Base-by-base conservation (phyloP, 2,113 vertebrate species). In the Aspidoscelis tigris region DNA sequence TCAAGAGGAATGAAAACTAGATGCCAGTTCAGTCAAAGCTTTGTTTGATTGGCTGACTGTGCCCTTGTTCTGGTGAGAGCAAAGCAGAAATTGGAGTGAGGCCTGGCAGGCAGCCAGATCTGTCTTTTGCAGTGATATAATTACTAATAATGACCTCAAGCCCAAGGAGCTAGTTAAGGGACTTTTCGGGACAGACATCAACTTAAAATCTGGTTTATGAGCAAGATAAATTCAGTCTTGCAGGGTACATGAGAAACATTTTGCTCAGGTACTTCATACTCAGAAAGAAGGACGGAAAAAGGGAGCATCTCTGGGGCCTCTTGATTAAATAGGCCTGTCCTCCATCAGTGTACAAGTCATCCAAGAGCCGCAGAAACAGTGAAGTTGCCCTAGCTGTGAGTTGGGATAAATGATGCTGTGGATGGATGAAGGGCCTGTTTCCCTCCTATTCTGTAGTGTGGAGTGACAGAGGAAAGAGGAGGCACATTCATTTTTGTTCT, bases 81-180 rank as follows among this genome's bases (percentile, higher is more conserved):
- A 80, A 39, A 86, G 85, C 87, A 90, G 90, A 85, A 92, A 70
- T 26, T 10, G 61, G 88, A 79, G 69, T 78, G 68, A 39, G 33
- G 90, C 76, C 86, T 94, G 94, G 90, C 88, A 50, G 92, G 93
- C 89, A 91, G 90, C 93, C 93, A 94, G 89, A 88, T 69, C 87
- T 70, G 77, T 89, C 91, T 90, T 80, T 10, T 16, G 3, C 78
- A 83, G 86, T 92, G 91, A 93, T 91, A 88, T 47, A 94, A 93
- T 95, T 94, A 84, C 88, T 83, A 88, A 87, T 88, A 91, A 86
- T 26, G 76, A 93, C 89, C 89, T 95, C 88, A 91, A 92, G 90
- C 76, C 77, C 74, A 7, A 53, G 90, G 81, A 84, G 78, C 0
- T 2, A 93, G 83, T 90, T 89, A 88, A 92, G 92, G 81, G 85